A percentile compares a stretch with the other conserved stretches of the same genome.
Conservation (phyloP, 2,113 vertebrate species). For the Pelodiscus sinensis region DNA sequence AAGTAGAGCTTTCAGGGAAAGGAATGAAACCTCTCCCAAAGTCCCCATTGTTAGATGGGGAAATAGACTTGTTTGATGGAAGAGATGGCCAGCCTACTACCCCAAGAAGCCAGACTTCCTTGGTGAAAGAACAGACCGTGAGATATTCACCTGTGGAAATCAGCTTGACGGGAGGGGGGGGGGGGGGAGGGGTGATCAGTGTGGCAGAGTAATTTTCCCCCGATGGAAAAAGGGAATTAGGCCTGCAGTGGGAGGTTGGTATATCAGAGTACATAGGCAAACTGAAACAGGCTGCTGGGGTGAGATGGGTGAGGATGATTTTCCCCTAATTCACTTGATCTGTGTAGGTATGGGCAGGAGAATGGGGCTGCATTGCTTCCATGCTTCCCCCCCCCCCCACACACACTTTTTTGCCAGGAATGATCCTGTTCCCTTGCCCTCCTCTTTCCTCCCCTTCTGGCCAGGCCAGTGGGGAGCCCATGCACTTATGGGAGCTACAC, state of each 20-base stretch:
- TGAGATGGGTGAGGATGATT: background rate
- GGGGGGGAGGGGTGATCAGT: background rate
- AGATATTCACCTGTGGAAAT: conserved; percentile 28
- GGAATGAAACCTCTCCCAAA: background rate
- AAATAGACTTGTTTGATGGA: background rate
- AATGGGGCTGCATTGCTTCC: background rate
- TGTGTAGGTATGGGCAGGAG: conserved; percentile 3
- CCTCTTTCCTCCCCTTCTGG: too few species aligned
- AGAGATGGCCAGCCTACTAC: background rate
- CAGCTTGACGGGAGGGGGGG: conserved; percentile 5
- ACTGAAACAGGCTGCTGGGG: background rate
- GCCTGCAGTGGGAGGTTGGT: conserved; percentile 2
- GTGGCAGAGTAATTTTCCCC: background rate
- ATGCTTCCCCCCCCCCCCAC: too few species aligned
- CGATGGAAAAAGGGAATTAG: conserved; percentile 35
- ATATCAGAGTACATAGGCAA: background rate
- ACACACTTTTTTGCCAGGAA: too few species aligned
- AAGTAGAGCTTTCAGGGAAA: background rate
- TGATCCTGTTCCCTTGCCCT: too few species aligned
- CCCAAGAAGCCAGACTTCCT: background rate
- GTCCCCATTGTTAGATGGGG: background rate
- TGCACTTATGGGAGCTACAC: too few species aligned
- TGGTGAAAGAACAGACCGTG: background rate
- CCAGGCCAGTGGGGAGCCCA: too few species aligned
- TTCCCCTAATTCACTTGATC: background rate